Evolutionary conservation across 2,113 vertebrate genomes (phyloP).

Genomic region (Phyllopteryx taeniolatus): DNA sequence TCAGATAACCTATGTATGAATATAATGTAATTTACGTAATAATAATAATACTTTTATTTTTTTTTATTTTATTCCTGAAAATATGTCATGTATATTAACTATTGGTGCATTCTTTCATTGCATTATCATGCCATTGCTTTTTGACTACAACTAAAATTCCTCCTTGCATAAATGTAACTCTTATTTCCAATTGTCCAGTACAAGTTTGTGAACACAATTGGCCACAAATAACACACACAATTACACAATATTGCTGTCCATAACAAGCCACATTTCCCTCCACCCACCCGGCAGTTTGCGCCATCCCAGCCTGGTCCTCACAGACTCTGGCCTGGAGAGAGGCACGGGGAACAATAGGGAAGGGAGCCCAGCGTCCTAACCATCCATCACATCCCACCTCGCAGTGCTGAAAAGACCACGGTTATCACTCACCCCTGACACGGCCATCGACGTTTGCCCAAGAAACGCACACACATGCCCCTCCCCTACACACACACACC

Average conservation of each 20-base stretch:
- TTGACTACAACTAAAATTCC: no score
- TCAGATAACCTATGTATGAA: no score
- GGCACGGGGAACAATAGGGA: constrained; percentile 33
- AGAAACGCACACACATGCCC: constrained; percentile 22
- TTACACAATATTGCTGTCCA: background rate
- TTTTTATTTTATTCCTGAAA: no score
- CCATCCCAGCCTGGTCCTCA: constrained; percentile 28
- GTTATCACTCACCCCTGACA: constrained; percentile 75
- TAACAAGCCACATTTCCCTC: constrained; percentile 27
- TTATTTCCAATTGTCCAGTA: background rate
- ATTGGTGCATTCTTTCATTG: no score
- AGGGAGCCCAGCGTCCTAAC: constrained; percentile 40
- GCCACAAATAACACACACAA: background rate
- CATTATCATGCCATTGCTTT: no score
- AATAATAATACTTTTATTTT: no score
- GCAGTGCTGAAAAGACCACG: constrained; percentile 62
- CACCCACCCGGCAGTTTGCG: constrained; percentile 19
- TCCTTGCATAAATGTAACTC: background rate
- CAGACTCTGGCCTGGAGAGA: constrained; percentile 45
- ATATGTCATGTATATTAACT: no score
- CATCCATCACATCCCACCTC: constrained; percentile 69
- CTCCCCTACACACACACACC: constrained; percentile 22
- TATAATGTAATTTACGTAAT: no score
- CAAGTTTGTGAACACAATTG: background rate
- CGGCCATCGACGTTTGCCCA: constrained; percentile 59